phyloP scores from a whole-genome alignment of 2,797 vertebrate species.

The Hozukius guyotensis region DNA sequence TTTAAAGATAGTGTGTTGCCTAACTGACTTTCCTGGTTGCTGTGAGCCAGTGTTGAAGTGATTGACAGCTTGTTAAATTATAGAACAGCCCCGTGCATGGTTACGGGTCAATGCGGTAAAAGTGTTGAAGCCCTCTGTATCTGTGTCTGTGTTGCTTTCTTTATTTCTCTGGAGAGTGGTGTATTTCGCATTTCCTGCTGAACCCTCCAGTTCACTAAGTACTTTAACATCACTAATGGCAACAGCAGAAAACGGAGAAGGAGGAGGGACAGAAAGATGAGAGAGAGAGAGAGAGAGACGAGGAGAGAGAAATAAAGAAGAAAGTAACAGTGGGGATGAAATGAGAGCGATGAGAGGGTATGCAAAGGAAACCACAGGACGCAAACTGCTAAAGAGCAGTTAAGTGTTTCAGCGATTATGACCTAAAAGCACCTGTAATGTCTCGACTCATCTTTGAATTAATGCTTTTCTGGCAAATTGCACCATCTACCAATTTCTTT shows the following conservation, averaged over 20 bases:
- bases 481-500: not conserved
- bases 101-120: slow-evolving; percentile 58
- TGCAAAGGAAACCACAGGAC: slow-evolving; percentile 8
- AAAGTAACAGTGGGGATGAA: slow-evolving; percentile 11
- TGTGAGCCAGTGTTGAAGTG: slow-evolving; percentile 47
- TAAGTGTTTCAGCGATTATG: slow-evolving; percentile 19
- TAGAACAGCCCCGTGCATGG: slow-evolving; percentile 36
- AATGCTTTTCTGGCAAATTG: not conserved
- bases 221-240: slow-evolving; percentile 60
- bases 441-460: not conserved
- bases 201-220: slow-evolving; percentile 47
- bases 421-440: slow-evolving; percentile 18
- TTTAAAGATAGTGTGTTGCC: slow-evolving; percentile 19
- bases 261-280: not conserved
- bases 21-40: slow-evolving; percentile 5
- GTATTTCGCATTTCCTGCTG: slow-evolving; percentile 48
- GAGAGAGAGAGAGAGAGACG: not conserved
- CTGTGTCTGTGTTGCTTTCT: slow-evolving; percentile 37
- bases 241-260: slow-evolving; percentile 28
- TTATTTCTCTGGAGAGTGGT: slow-evolving; percentile 57
- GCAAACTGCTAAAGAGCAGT: not conserved
- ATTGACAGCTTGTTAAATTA: slow-evolving; percentile 70
- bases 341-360: not conserved
- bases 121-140: slow-evolving; percentile 41
- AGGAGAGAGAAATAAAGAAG: not conserved